Evolutionary conservation across 2,113 vertebrate species (phyloP).

Genomic region (Lepidothrix coronata): DNA sequence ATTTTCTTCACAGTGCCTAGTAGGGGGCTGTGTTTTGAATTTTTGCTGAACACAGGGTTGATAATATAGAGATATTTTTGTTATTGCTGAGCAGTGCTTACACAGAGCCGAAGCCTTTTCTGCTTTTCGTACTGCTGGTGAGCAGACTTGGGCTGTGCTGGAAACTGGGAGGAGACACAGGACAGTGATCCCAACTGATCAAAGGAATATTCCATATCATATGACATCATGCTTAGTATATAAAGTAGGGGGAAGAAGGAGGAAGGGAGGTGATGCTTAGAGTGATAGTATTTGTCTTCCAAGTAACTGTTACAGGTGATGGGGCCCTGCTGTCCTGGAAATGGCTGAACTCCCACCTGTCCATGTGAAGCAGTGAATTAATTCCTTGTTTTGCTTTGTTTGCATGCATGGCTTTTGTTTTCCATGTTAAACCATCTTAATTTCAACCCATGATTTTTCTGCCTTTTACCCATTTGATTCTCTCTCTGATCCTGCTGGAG

Average conservation of each 20-base stretch:
- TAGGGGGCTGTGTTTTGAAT: background rate
- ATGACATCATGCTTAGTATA: background rate
- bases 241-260: background rate
- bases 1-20: background rate
- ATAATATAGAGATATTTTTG: background rate
- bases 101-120: background rate
- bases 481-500: background rate
- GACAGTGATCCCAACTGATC: background rate
- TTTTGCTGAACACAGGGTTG: background rate
- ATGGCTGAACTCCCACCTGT: background rate
- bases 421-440: background rate
- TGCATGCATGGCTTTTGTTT: background rate
- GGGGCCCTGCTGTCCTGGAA: background rate
- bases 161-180: background rate
- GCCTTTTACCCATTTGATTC: background rate
- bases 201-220: background rate
- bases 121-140: background rate
- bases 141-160: background rate
- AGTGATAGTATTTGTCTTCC: background rate
- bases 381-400: background rate
- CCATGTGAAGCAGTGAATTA: background rate
- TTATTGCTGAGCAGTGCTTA: background rate
- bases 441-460: background rate
- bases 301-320: background rate
- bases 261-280: background rate